A percentile compares a stretch with the other conserved stretches of the same genome.
Conservation (phyloP, 2,113 vertebrate genomes). For the Lampris megalopsis region DNA sequence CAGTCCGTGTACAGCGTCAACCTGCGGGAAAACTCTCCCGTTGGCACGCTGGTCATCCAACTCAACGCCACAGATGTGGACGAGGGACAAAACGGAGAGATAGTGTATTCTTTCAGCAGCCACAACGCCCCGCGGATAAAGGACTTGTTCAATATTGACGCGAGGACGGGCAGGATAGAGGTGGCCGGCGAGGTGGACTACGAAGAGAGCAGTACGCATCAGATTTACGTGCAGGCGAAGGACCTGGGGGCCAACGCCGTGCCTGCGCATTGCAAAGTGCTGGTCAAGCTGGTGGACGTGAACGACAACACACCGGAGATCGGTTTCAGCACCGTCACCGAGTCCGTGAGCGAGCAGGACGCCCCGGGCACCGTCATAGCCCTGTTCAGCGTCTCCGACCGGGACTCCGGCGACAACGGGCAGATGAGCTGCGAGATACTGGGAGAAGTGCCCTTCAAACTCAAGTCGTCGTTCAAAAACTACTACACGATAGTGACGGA, state of each 20-base stretch:
- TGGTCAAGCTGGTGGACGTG: slow-evolving; percentile 93
- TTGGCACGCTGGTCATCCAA: slow-evolving; percentile 93
- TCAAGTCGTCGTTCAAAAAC: slow-evolving; percentile 96
- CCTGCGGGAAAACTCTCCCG: slow-evolving; percentile 92
- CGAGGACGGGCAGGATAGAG: slow-evolving; percentile 91
- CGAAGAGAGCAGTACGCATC: slow-evolving; percentile 93
- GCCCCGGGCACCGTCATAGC: slow-evolving; percentile 95
- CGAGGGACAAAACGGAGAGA: slow-evolving; percentile 96
- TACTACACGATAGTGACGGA: slow-evolving; percentile 97
- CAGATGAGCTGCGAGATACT: slow-evolving; percentile 94
- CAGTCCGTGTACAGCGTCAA: slow-evolving; percentile 95
- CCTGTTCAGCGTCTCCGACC: slow-evolving; percentile 94
- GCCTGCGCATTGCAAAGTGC: slow-evolving; percentile 97
- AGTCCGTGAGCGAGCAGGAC: slow-evolving; percentile 94
- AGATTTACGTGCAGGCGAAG: slow-evolving; percentile 96
- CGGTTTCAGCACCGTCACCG: slow-evolving; percentile 96
- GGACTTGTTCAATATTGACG: slow-evolving; percentile 88
- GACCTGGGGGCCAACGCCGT: slow-evolving; percentile 96
- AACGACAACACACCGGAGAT: slow-evolving; percentile 98
- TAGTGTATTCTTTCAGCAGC: slow-evolving; percentile 95
- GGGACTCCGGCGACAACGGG: slow-evolving; percentile 95
- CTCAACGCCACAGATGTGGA: slow-evolving; percentile 97
- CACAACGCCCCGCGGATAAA: slow-evolving; percentile 92
- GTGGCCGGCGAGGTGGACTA: slow-evolving; percentile 95
- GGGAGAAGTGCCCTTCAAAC: slow-evolving; percentile 93